Percentiles rank a stretch among this genome's conserved stretches.
Evolutionary conservation across 2,113 vertebrate genomes (phyloP).

Genomic region (Pipra filicauda): DNA sequence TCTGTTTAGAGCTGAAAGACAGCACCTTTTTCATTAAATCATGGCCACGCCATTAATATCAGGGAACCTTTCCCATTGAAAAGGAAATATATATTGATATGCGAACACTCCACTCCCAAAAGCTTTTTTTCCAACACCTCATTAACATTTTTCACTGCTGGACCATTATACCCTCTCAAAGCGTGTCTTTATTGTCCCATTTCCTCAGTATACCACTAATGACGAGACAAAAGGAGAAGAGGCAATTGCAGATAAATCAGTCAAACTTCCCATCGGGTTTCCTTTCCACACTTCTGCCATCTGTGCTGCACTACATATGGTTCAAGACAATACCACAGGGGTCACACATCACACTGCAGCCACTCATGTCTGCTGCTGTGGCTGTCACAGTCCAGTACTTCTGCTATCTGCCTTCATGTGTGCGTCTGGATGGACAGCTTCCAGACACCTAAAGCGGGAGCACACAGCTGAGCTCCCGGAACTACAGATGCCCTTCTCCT

Average conservation of each 20-base stretch:
- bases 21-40: neutral
- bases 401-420: neutral
- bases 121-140: neutral
- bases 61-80: conserved; percentile 8
- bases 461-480: neutral
- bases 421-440: neutral
- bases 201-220: neutral
- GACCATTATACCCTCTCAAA: neutral
- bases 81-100: conserved; percentile 1
- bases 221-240: neutral
- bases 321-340: neutral
- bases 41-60: neutral
- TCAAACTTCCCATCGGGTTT: neutral
- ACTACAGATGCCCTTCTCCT: neutral
- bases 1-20: neutral
- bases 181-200: neutral
- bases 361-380: neutral
- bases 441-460: neutral
- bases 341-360: neutral
- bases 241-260: neutral
- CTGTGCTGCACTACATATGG: neutral
- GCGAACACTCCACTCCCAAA: neutral
- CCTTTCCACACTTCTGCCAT: neutral
- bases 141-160: conserved; percentile 33
- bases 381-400: neutral